Conservation (phyloP, 2,797 vertebrate species). For the Naso thynnoides region DNA sequence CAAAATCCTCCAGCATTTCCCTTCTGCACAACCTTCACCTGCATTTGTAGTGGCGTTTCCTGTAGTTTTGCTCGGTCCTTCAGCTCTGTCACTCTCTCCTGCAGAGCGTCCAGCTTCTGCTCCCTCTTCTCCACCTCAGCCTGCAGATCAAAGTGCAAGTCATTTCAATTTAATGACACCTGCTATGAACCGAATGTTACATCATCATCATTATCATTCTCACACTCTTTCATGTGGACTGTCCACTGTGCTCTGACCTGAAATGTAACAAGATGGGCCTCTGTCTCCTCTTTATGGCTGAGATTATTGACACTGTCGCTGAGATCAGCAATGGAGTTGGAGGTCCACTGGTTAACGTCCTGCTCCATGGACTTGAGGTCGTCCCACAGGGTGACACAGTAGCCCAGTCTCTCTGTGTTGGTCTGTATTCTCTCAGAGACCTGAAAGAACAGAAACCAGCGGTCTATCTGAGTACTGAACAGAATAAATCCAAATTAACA, state of each 20-base stretch:
- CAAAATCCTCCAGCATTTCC: background rate
- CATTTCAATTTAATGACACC: conserved; percentile 33
- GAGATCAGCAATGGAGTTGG: conserved; percentile 85
- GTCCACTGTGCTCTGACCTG: conserved; percentile 84
- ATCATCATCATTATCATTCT: conserved; percentile 4
- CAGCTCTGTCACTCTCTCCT: conserved; percentile 89
- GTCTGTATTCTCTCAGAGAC: conserved; percentile 91
- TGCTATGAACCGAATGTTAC: conserved; percentile 8
- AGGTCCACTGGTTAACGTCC: conserved; percentile 91
- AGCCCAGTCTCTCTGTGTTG: conserved; percentile 86
- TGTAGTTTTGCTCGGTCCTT: conserved; percentile 88
- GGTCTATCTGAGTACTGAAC: conserved; percentile 9
- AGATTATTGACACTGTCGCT: conserved; percentile 86
- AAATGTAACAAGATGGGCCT: conserved; percentile 86
- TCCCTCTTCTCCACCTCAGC: conserved; percentile 89
- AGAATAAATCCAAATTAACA: conserved; percentile 54
- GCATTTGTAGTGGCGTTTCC: conserved; percentile 91
- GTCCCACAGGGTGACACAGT: conserved; percentile 89
- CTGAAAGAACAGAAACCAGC: conserved; percentile 74
- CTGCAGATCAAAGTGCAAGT: conserved; percentile 76
- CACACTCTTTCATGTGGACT: background rate
- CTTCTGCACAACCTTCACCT: conserved; percentile 81
- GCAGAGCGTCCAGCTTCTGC: conserved; percentile 87
- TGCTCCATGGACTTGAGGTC: conserved; percentile 88
- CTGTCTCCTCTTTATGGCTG: conserved; percentile 84